Base-by-base conservation (phyloP, 1,140 invertebrate genomes). In the Mycetomoellerius zeteki region DNA sequence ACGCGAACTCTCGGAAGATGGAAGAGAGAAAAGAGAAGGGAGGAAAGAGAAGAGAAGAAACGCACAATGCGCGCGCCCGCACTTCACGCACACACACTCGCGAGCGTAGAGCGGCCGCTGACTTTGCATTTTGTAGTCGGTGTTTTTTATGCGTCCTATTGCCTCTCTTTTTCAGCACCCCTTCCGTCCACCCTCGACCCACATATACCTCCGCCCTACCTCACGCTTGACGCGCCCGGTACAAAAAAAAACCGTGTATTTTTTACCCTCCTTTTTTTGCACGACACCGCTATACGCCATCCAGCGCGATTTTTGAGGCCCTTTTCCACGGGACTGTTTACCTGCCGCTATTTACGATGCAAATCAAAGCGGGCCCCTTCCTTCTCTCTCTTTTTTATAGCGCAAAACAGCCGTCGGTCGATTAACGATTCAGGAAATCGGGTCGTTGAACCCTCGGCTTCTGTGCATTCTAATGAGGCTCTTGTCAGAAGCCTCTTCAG, bases 71-170 rank as follows among this genome's bases (percentile, higher is more conserved):
- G 14, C 78, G 19, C 52, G 21, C 64, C 2, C 16, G 19, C 52
- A 0, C 43, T 10, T 50, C 58, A 21, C 43, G n/a, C 65, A 43
- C 64, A 69, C 69, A 60, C 62, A 54, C n/a, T 71, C 65, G 69
- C 54, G 69, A 60, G 37, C 67, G 80, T 84, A 85, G 75, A 78
- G 47, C 73, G 58, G 27, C 62, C 24, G 85, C 88, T 90, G 86
- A 92, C 84, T 90, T 91, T 91, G 90, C 89, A 90, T 92, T 88
- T 81, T 76, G 86, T 85, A 90, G 73, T 82, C 76, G 80, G 71
- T 80, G 60, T 88, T 89, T 91, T 90, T 87, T 82, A 84, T 77
- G 89, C 89, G 65, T 87, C 64, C 82, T 89, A 87, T 90, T 85
- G 76, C 78, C 82, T 80, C 75, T 78, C 69, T 80, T 90, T 90